Evolutionary conservation across 2,888 invertebrate genomes (phyloP), one percentile per base, ranked within the genome.

Genomic region (Trissonchulus latispiculum): DNA sequence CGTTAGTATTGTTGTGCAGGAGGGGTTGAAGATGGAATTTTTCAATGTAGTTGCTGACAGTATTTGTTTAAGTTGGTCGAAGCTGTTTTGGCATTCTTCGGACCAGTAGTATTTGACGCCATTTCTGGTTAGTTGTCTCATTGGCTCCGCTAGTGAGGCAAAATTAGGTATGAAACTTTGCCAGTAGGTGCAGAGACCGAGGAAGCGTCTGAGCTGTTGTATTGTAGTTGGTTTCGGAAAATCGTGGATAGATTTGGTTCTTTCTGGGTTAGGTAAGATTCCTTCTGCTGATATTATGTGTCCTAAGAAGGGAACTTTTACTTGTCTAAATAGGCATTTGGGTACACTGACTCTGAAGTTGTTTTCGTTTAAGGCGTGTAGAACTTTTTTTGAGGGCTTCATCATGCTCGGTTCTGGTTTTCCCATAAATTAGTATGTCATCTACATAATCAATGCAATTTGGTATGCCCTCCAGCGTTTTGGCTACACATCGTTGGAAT

Each of bases 141-240:
- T 70, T 1, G 78, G 77, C 23, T 62, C 68, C 61, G 77, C 70
- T 31, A 75, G 37, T 18, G 73, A 74, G 2, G 77, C 71, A 37
- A 78, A 67, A 69, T 75, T 77, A 29, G 76, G 75, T 23, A 79
- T 66, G 61, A 79, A 79, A 28, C 74, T 73, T 0, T 61, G 72
- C 70, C 80, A 79, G 70, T 78, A 78, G 48, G 77, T 80, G 0
- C 80, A 32, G 36, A 79, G 61, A 1, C 80, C 78, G 1, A 79
- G 32, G 62, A 76, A 78, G 1, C 77, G 72, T 32, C 75, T 72
- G 1, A 80, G 66, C 61, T 80, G 75, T n/a, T 68, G 66, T 1
- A 77, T 74, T 37, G 76, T 77, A 23, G 36, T 76, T 0, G 78
- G 78, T 23, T 31, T 48, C 59, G 77, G 77, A 64, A 64, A 48